Evolutionary conservation across 2,113 vertebrate species (phyloP).

Genomic region (Perca fluviatilis): DNA sequence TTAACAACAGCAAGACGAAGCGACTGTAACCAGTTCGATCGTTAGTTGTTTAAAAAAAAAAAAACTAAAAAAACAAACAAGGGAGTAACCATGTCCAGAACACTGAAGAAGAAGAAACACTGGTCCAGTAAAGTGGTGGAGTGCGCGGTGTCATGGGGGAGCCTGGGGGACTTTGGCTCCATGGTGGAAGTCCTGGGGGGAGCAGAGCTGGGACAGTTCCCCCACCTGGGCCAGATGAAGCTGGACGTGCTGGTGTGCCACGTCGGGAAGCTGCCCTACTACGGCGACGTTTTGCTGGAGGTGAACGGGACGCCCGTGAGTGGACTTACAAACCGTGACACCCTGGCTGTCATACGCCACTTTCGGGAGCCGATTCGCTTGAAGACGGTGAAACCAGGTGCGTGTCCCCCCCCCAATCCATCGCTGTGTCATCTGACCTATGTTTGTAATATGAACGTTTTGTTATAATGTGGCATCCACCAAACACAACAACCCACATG

Average conservation of each 20-base stretch:
- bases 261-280: constrained; percentile 89
- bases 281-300: constrained; percentile 94
- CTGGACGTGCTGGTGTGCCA: constrained; percentile 89
- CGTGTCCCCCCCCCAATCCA: constrained; percentile 36
- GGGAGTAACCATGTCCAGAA: constrained; percentile 90
- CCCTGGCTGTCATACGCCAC: constrained; percentile 95
- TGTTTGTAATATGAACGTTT: constrained; percentile 30
- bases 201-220: constrained; percentile 94
- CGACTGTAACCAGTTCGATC: constrained; percentile 21
- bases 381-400: constrained; percentile 96
- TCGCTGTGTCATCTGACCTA: constrained; percentile 37
- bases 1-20: constrained; percentile 33
- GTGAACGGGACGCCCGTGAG: constrained; percentile 97
- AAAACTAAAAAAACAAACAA: neutral
- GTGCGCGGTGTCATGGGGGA: constrained; percentile 91
- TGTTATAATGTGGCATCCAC: neutral
- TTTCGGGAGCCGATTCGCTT: constrained; percentile 94
- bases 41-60: neutral
- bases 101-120: constrained; percentile 96
- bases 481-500: constrained; percentile 2
- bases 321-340: constrained; percentile 95
- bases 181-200: constrained; percentile 92
- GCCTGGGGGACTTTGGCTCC: constrained; percentile 85
- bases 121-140: constrained; percentile 96
- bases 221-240: constrained; percentile 90